These are phyloP conservation scores for Latrodectus geometricus DNA, from an alignment of 1,140 invertebrate species.

Conservation along the genomic window DNA sequence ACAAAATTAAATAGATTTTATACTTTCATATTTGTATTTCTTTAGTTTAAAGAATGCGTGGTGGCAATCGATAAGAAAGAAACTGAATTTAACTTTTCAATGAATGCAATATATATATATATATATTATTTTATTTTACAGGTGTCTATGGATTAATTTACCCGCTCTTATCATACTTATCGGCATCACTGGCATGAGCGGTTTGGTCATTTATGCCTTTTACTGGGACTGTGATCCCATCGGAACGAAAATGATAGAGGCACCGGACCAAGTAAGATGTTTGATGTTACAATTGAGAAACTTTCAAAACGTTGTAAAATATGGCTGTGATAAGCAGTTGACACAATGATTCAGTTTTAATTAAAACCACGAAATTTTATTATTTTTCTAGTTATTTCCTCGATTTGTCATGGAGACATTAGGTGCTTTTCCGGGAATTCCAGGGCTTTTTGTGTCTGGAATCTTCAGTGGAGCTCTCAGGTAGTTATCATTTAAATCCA, in stretches of 20 bases:
- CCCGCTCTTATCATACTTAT: conserved; percentile 77
- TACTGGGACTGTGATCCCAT: conserved; percentile 83
- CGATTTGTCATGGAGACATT: conserved; percentile 64
- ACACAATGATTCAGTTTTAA: neutral
- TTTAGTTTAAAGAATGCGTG: neutral
- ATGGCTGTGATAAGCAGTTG: neutral
- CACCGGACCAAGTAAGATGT: conserved; percentile 63
- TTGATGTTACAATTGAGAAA: neutral
- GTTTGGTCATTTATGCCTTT: conserved; percentile 81
- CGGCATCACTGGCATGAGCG: conserved; percentile 78
- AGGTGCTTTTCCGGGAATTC: conserved; percentile 61
- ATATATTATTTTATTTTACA: conserved; percentile 56
- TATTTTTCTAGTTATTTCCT: conserved; percentile 61
- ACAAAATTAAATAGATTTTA: neutral
- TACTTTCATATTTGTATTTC: neutral
- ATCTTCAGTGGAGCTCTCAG: conserved; percentile 65
- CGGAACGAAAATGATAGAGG: conserved; percentile 58
- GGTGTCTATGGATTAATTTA: conserved; percentile 79
- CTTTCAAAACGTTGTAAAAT: neutral
- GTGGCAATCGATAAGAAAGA: neutral
- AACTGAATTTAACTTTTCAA: no score
- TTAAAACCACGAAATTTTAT: neutral
- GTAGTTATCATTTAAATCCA: conserved; percentile 14
- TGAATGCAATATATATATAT: no score
- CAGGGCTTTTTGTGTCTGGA: conserved; percentile 64